phyloP scores from a whole-genome alignment of 2,888 invertebrate species.

The Onthophagus sagittarius region DNA sequence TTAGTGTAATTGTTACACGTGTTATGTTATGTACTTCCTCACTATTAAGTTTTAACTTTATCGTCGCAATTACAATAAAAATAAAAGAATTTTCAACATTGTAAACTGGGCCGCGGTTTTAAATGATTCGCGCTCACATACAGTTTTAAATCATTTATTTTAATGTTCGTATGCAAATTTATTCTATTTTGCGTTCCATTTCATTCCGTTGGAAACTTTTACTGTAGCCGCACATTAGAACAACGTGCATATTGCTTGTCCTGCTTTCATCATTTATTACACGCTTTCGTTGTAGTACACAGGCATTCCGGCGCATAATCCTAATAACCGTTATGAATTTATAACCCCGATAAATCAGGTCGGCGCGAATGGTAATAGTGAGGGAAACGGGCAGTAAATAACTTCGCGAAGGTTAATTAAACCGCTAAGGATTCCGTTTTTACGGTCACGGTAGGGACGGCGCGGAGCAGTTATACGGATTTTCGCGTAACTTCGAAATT shows the following conservation, averaged over 20 bases:
- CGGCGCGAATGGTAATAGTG: conserved; percentile 9
- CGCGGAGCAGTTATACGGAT: neutral
- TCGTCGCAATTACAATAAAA: too few relatives aligned
- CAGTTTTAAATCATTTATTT: too few relatives aligned
- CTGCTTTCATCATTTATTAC: neutral
- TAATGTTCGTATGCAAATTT: too few relatives aligned
- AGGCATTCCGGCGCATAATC: neutral
- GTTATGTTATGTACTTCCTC: too few relatives aligned
- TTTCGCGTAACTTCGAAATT: conserved; percentile 6
- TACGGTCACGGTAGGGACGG: neutral
- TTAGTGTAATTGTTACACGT: too few relatives aligned
- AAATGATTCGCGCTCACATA: too few relatives aligned
- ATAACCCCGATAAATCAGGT: conserved; percentile 3
- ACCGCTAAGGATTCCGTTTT: conserved; percentile 12
- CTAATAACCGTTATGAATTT: conserved; percentile 8
- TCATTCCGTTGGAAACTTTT: neutral
- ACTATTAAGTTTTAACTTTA: too few relatives aligned
- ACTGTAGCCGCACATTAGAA: neutral
- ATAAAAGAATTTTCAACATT: too few relatives aligned
- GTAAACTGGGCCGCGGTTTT: too few relatives aligned
- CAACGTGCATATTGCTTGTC: neutral
- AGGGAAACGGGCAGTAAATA: conserved; percentile 10
- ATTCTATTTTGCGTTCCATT: neutral
- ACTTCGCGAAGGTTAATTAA: conserved; percentile 12
- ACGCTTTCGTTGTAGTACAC: neutral